Conservation (phyloP, 2,888 invertebrate species). For the Pyrochroa serraticornis region DNA sequence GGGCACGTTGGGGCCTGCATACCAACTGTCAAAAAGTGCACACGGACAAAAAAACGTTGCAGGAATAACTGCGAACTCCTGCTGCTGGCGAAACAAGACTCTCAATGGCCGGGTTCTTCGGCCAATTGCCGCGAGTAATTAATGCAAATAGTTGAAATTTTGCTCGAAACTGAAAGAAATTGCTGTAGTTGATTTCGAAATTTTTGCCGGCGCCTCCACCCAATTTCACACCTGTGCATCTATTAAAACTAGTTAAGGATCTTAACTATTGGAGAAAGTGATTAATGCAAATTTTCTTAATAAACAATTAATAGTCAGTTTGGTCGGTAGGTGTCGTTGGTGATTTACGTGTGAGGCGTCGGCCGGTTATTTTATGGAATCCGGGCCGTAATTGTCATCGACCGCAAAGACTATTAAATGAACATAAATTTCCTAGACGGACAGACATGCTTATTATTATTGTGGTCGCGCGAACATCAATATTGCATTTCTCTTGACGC, state of each 20-base stretch:
- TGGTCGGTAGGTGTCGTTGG: slow-evolving; percentile 7
- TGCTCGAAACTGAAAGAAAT: too few species aligned
- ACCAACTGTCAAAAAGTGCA: slow-evolving; percentile 51
- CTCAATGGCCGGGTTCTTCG: neutral
- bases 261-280: too few species aligned
- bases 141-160: too few species aligned
- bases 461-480: slow-evolving; percentile 26
- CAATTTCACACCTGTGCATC: too few species aligned
- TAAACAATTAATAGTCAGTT: neutral
- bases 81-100: neutral
- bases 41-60: neutral
- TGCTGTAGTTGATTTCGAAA: too few species aligned
- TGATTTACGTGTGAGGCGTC: slow-evolving; percentile 26
- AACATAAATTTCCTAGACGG: slow-evolving; percentile 27
- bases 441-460: slow-evolving; percentile 26
- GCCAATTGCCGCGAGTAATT: too few species aligned
- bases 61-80: too few species aligned
- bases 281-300: too few species aligned
- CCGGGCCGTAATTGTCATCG: slow-evolving; percentile 41
- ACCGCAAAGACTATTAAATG: slow-evolving; percentile 38
- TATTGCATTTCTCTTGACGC: slow-evolving; percentile 14
- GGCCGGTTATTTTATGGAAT: slow-evolving; percentile 41
- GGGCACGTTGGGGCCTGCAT: slow-evolving; percentile 50
- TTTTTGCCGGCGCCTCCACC: too few species aligned
- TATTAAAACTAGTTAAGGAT: too few species aligned